Base-by-base conservation (phyloP, 92 coral and sea anemone species). In the Isaurus tuberculatus region DNA sequence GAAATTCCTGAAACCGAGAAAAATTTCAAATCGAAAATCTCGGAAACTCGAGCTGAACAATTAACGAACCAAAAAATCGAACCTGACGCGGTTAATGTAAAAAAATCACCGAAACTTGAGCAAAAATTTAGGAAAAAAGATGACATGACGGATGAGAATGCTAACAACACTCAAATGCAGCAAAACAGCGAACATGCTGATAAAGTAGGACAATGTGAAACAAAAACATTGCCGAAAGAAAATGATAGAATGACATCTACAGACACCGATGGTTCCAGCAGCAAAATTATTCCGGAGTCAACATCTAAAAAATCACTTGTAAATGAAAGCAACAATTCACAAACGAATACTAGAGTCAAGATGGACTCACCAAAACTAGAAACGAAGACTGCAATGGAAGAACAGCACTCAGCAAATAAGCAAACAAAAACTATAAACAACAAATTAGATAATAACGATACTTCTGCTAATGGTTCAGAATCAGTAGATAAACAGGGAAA, bases 101-200 rank as follows among this genome's bases (percentile, higher is more conserved):
- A 77, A 77, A 29, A 6, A 16, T 22, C 82, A 55, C 57, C 51
- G 19, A 77, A 57, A 77, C 51, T 44, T 25, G 69, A 77, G 69
- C 36, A 67, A 60, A 58, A 73, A 25, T 22, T 73, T 49, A 49
- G 10, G 19, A 73, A 73, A 49, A 49, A 33, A 29, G 70, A 77
- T 58, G 82, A 31, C 16, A 58, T 57, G 36, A 58, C 36, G 17
- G 80, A 31, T 29, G 43, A 74, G 37, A 49, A 49, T 34, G 65
- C 29, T 3, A 65, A 48, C 57, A 14, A 75, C 86, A 40, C 86
- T 80, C 87, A 81, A 79, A 34, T 44, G 48, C 79, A 73, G 66
- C 34, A 65, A 63, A 15, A 68, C 51, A 28, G 34, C 34, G 67
- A 22, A 67, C 49, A 8, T n/a, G 17, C 42, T 2, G 32, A 4